Percentiles rank a stretch among this genome's conserved stretches.
Conservation (phyloP, 1,140 invertebrate genomes). For the Solenopsis fugax region DNA sequence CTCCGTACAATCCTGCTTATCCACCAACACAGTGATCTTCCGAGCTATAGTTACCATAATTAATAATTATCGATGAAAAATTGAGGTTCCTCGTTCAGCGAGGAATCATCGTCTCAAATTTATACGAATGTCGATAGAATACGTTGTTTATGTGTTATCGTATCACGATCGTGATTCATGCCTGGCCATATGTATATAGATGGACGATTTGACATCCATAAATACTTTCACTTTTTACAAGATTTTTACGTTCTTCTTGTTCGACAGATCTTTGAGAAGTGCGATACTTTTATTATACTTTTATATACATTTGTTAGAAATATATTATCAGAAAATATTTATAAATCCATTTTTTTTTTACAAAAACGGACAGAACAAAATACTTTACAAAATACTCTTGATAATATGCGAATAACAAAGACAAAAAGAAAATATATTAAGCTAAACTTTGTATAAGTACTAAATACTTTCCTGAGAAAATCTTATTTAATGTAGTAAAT, state of each 20-base stretch:
- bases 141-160: not conserved
- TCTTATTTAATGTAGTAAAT: conserved; percentile 12
- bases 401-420: not conserved
- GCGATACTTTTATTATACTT: conserved; percentile 20
- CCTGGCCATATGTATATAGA: not conserved
- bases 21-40: conserved; percentile 27
- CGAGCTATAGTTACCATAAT: not conserved
- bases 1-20: conserved; percentile 80
- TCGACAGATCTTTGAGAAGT: not conserved
- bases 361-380: not conserved
- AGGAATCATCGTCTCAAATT: not conserved
- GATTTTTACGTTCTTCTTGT: not conserved
- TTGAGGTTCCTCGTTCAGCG: not conserved
- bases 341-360: not conserved
- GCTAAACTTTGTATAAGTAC: not conserved
- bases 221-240: not conserved
- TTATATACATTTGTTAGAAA: conserved; percentile 19
- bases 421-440: not conserved
- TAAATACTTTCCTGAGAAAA: conserved; percentile 1
- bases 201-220: conserved; percentile 14
- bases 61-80: not conserved
- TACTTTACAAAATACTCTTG: not conserved
- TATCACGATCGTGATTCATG: not conserved
- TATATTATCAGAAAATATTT: conserved; percentile 12
- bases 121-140: not conserved